These are phyloP conservation scores for Lepidocolaptes lacrymiger DNA, from an alignment of 2,797 vertebrate species.

Conservation along the genomic window DNA sequence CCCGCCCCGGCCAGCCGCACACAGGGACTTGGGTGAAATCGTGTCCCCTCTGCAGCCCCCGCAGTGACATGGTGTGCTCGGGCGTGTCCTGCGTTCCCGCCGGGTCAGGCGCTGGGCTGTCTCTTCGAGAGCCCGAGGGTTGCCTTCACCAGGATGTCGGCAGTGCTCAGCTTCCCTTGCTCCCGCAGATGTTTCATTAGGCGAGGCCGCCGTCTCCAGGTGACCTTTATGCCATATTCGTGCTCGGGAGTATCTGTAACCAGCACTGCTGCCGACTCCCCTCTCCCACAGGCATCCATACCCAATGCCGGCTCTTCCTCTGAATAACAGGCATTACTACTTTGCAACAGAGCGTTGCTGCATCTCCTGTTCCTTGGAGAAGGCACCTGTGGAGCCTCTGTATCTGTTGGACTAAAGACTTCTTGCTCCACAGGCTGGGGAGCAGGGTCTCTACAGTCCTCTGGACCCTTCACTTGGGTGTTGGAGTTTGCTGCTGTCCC, in stretches of 20 bases:
- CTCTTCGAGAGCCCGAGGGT: neutral
- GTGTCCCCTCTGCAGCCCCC: neutral
- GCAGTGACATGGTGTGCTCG: neutral
- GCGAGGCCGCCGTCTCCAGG: constrained; percentile 84
- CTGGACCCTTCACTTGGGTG: neutral
- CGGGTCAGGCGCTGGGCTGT: neutral
- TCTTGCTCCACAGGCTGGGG: neutral
- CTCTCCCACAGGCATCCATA: neutral
- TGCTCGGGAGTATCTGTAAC: constrained; percentile 87
- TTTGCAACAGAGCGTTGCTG: neutral
- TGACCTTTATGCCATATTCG: constrained; percentile 88
- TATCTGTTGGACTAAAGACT: constrained; percentile 49
- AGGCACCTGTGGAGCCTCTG: constrained; percentile 70
- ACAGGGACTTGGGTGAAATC: neutral
- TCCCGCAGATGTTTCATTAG: constrained; percentile 80
- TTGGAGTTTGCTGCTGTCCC: neutral
- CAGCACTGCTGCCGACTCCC: constrained; percentile 57
- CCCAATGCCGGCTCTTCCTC: fast-evolving
- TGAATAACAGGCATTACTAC: neutral
- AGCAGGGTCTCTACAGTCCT: neutral
- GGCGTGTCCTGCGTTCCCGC: neutral
- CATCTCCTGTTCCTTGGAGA: neutral
- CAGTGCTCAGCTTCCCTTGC: constrained; percentile 78
- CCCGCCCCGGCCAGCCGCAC: neutral
- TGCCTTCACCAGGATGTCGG: constrained; percentile 74